Percentiles rank a stretch among this genome's conserved stretches.
phyloP scores from a whole-genome alignment of 2,797 vertebrate species.

The Mareca penelope region DNA sequence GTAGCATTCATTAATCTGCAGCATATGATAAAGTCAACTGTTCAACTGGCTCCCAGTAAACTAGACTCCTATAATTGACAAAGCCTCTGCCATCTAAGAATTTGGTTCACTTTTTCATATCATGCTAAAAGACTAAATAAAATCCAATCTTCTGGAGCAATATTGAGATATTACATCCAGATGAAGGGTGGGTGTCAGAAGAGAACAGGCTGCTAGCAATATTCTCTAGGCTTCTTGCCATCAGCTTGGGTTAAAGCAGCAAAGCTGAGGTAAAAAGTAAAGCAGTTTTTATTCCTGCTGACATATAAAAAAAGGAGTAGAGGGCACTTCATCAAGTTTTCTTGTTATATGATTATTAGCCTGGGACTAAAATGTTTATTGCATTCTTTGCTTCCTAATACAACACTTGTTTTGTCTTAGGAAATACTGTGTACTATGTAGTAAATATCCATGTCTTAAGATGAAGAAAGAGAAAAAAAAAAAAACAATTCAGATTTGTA shows the following conservation, averaged over 20 bases:
- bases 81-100: slow-evolving; percentile 66
- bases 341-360: slow-evolving; percentile 40
- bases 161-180: slow-evolving; percentile 79
- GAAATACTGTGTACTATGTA: slow-evolving; percentile 38
- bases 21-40: slow-evolving; percentile 59
- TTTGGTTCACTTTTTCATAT: slow-evolving; percentile 71
- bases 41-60: slow-evolving; percentile 55
- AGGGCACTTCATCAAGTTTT: slow-evolving; percentile 38
- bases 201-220: slow-evolving; percentile 72
- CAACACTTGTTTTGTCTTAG: slow-evolving; percentile 61
- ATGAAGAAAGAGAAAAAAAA: neutral
- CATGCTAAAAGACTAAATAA: slow-evolving; percentile 74
- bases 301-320: slow-evolving; percentile 33
- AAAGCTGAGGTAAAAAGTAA: slow-evolving; percentile 54
- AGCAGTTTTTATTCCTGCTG: slow-evolving; percentile 51
- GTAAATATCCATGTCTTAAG: slow-evolving; percentile 29
- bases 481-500: neutral
- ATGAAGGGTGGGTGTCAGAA: slow-evolving; percentile 74
- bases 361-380: slow-evolving; percentile 41
- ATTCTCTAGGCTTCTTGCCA: slow-evolving; percentile 77
- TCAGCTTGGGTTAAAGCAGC: slow-evolving; percentile 63
- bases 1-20: slow-evolving; percentile 71
- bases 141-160: slow-evolving; percentile 75
- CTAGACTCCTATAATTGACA: slow-evolving; percentile 57
- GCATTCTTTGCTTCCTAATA: slow-evolving; percentile 66